Base-by-base conservation (phyloP, 2,888 invertebrate genomes). In the Amphiduros pacificus region DNA sequence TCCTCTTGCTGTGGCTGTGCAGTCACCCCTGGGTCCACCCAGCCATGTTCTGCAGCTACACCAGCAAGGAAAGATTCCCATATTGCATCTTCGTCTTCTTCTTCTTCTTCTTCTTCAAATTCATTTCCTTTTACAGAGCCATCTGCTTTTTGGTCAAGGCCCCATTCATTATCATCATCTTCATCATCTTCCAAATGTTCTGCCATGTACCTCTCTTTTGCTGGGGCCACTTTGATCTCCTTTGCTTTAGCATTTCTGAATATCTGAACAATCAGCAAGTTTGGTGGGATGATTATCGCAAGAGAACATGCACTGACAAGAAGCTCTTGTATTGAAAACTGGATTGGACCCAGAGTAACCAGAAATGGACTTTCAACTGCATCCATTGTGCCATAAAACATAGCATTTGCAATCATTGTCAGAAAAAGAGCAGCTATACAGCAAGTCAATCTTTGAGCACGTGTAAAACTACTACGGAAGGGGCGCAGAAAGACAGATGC, bases 401-500 rank as follows among this genome's bases (percentile, higher is more conserved):
- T 70, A 11, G 71, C 71, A 36, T 65, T 69, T 31, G 72, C 60
- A 14, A 74, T 69, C 75, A 75, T 75, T 0, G 72, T 70, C 2
- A 73, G 41, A 56, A 71, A 73, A 1, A 73, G 61, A 9, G 72
- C 62, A 14, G 70, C 68, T 26, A 71, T 60, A 1, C 72, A 63
- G 54, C 72, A 73, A 1, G 74, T 71, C 1, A 74, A 58, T 27
- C 75, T 65, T 61, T 75, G 73, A 3, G 73, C 71, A 24, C 84
- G 69, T 1, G 82, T 79, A 68, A 84, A 84, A 9, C 80, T 74
- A 53, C 80, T 82, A 20, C 76, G 71, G 2, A 80, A 77, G 3
- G 84, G 82, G n/a, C 83, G 74, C 55, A 81, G 67, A 63, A 83
- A 77, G 29, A 84, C 76, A 0, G 84, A 84, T 44, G 83, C 73